Conservation (phyloP, 2,113 vertebrate genomes). For the Ivindomyrus marchei region DNA sequence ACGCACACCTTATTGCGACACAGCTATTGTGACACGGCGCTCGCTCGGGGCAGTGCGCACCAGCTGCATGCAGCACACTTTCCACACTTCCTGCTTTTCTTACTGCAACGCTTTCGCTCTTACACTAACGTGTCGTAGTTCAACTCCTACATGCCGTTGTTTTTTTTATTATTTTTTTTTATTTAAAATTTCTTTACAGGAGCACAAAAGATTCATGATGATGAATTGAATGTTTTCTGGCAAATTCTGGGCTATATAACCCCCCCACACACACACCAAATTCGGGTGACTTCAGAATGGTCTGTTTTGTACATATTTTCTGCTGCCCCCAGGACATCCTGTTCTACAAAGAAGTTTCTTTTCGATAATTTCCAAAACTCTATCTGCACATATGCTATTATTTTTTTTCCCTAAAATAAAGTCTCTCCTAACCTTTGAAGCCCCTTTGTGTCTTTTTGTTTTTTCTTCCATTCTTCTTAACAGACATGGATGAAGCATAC, state of each 20-base stretch:
- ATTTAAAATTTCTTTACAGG: background rate
- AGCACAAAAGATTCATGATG: background rate
- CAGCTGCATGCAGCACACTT: conserved; percentile 4
- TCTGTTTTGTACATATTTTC: conserved; percentile 42
- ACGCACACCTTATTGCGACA: conserved; percentile 61
- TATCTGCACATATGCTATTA: conserved; percentile 20
- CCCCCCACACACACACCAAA: background rate
- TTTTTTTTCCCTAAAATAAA: conserved; percentile 44
- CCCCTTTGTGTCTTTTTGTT: conserved; percentile 31
- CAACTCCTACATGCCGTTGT: background rate
- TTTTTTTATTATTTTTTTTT: conserved; percentile 19
- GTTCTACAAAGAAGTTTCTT: conserved; percentile 56
- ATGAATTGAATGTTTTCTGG: background rate
- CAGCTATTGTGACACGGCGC: conserved; percentile 53
- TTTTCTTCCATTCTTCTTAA: background rate
- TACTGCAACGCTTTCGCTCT: conserved; percentile 5
- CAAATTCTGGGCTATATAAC: background rate
- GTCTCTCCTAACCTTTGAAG: conserved; percentile 23
- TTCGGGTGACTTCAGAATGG: conserved; percentile 41
- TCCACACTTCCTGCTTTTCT: conserved; percentile 13
- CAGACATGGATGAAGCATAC: background rate
- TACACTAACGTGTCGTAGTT: background rate
- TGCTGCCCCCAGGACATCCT: conserved; percentile 53
- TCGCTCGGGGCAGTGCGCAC: conserved; percentile 43
- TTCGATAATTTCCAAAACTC: conserved; percentile 16